Evolutionary conservation across 2,113 vertebrate genomes (phyloP), one percentile per base, ranked within the genome.

Genomic region (Syrrhaptes paradoxus): DNA sequence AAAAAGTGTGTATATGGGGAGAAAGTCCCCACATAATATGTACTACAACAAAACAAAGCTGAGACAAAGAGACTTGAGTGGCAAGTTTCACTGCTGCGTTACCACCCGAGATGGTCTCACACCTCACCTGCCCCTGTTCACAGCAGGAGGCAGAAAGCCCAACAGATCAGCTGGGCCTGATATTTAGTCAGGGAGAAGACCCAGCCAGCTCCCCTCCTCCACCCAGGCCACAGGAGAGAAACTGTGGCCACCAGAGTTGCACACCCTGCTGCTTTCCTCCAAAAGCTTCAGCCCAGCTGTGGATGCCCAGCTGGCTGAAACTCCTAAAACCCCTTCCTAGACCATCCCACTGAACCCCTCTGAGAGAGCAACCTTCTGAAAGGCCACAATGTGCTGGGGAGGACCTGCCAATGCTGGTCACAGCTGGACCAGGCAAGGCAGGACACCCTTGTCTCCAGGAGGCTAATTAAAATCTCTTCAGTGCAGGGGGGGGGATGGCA

Each of bases 211-310:
- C 15, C 51, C 45, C 14, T 57, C 29, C 45, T 73, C 21, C 5
- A 1, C 6, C 0, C 0, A 21, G 29, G 58, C 49, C 45, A 11
- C 4, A 4, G 46, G 13, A 46, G 8, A 29, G 13, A 71, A 20
- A 7, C n/a, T 5, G 5, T 5, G 22, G 21, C 13, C 55, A 17
- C 15, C 36, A 4, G 6, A 66, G 31, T 24, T 3, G 0, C 49
- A 34, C 10, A 17, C 7, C 5, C 57, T 59, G 38, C 20, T 1
- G 1, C 12, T 70, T 68, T 43, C 26, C 28, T 65, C 38, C 34
- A 57, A 63, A 85, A 59, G 8, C 26, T 43, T 17, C 18, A 68
- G 34, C 2, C 6, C 4, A 5, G 4, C 29, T 48, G 19, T 6
- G 5, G 4, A 8, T 48, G 6, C 21, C 7, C 31, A 49, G 57